phyloP scores from a whole-genome alignment of 1,140 invertebrate species.

The Sarcophaga peregrina region DNA sequence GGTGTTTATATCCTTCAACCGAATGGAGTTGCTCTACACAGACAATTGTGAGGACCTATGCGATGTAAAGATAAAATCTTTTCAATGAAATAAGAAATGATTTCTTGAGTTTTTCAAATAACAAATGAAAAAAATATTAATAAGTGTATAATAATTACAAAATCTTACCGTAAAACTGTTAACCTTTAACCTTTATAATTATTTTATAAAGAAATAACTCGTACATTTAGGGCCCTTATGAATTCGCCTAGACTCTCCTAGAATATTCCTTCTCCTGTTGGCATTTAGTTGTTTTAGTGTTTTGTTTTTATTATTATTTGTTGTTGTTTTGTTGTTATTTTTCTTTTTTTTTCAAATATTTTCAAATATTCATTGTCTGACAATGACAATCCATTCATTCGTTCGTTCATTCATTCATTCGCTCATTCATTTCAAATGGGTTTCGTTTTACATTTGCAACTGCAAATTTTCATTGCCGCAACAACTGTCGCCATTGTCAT shows the following conservation, averaged over 20 bases:
- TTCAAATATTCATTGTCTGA: constrained; percentile 33
- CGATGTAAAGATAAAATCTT: background rate
- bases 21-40: too few relatives aligned
- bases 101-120: too few relatives aligned
- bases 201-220: background rate
- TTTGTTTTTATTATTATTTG: constrained; percentile 2
- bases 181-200: too few relatives aligned
- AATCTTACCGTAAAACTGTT: too few relatives aligned
- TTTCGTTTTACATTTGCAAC: background rate
- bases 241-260: background rate
- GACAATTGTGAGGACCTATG: too few relatives aligned
- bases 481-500: background rate
- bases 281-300: constrained; percentile 20
- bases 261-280: background rate
- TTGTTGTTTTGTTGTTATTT: background rate
- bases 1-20: background rate
- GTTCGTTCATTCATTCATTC: too few relatives aligned
- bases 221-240: background rate
- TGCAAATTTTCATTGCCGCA: background rate
- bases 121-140: too few relatives aligned
- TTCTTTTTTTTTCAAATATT: background rate
- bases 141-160: too few relatives aligned
- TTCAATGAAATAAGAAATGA: background rate
- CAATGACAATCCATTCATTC: constrained; percentile 14
- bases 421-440: background rate